Percentiles rank a stretch among this genome's conserved stretches.
These are phyloP conservation scores for Dicaeum eximium DNA, from an alignment of 2,113 vertebrate genomes.

Conservation along the genomic window DNA sequence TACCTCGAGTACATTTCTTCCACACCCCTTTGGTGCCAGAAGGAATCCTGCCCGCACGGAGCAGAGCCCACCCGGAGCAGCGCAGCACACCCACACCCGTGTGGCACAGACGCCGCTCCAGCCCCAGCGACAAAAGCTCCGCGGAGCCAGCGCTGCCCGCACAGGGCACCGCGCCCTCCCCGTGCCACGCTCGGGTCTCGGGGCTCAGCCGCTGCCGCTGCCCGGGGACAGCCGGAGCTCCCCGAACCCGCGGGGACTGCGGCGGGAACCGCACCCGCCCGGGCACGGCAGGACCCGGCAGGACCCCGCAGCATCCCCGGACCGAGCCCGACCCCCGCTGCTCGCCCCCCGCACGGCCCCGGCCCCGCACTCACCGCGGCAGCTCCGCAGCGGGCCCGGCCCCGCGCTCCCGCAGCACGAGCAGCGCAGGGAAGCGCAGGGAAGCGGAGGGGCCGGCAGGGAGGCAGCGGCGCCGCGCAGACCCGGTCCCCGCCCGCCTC, in stretches of 20 bases:
- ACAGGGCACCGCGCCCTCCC: accelerated
- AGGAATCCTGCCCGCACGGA: background rate
- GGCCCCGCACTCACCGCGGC: background rate
- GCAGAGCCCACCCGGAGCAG: background rate
- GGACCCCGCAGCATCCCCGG: background rate
- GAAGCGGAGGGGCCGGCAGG: background rate
- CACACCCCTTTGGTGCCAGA: background rate
- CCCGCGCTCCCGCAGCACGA: background rate
- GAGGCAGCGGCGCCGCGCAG: background rate
- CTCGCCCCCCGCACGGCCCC: background rate
- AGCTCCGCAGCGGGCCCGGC: background rate
- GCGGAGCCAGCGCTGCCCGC: accelerated
- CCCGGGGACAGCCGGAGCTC: background rate
- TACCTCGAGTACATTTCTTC: background rate
- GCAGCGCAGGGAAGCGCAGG: background rate
- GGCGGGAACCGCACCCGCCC: background rate
- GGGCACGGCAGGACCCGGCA: background rate
- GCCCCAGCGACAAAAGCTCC: accelerated
- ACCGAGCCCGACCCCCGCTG: background rate
- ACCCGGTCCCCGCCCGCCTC: background rate
- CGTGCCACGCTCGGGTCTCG: too few relatives aligned
- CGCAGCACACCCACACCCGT: accelerated
- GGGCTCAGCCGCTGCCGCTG: background rate
- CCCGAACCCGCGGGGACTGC: background rate
- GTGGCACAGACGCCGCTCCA: accelerated